Base-by-base conservation (phyloP, 2,797 vertebrate species). In the Ceryle rudis region DNA sequence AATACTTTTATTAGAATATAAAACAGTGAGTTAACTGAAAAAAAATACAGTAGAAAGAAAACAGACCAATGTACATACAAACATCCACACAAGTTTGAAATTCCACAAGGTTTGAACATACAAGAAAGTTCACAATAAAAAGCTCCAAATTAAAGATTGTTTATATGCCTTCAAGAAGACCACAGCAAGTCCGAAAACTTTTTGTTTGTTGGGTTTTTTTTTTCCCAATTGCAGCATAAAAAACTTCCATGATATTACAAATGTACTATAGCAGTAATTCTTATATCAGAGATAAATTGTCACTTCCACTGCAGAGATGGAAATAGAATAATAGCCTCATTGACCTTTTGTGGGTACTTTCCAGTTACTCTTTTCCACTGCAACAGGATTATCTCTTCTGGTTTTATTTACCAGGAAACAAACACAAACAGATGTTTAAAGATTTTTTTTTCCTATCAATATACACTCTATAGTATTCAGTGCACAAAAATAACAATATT, bases 401-500 rank as follows among this genome's bases (percentile, higher is more conserved):
- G 2, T 15, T 91, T 71, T 75, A 72, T 69, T 80, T 88, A 46
- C 61, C 1, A 6, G 51, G 29, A 77, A 80, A 14, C 3, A 51
- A 66, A 58, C n/a, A 25, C 10, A 85, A 55, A 54, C 3, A 55
- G 13, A 92, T 60, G 5, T 52, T 74, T 61, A 47, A 75, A 73
- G 39, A 47, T 8, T 44, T 0, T 0, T 0, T 0, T 60, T 85
- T 89, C 35, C 12, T 52, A 20, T n/a, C 29, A 47, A 35, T 33
- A 18, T 16, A 11, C 52, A n/a, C 2, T 35, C 22, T 8, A 9
- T n/a, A 4, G 0, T 23, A 29, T 11, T 4, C 21, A 73, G 65
- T 25, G 11, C 0, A 0, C 5, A 83, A 86, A 94, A 92, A 28
- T 25, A 42, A 51, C 6, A 39, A 9, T n/a, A 44, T 74, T 41